Conservation (phyloP, 2,888 invertebrate genomes). For the Drosophila acutilabella region DNA sequence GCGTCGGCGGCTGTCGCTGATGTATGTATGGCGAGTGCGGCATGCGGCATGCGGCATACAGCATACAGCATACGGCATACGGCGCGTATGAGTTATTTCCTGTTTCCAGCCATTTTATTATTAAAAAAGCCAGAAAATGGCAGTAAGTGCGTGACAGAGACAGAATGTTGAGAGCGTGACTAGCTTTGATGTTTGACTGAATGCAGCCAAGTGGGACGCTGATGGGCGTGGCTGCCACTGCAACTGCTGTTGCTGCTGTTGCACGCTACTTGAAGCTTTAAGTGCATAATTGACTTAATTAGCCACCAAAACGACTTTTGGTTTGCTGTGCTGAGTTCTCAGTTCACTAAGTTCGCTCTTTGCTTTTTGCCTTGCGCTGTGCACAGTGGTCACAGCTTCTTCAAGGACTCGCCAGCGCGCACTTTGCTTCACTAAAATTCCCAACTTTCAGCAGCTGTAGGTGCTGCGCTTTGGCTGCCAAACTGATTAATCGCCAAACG, state of each 20-base stretch:
- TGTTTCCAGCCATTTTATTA: conserved; percentile 71
- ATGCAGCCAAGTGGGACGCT: conserved; percentile 50
- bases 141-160: conserved; percentile 24
- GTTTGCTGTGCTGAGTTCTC: conserved; percentile 8
- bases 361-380: conserved; percentile 9
- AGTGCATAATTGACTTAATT: conserved; percentile 79
- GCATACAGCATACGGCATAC: conserved; percentile 46
- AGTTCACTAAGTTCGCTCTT: background rate
- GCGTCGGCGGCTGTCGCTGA: conserved; percentile 65
- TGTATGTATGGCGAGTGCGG: conserved; percentile 76
- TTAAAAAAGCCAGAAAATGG: conserved; percentile 56
- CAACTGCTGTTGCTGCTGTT: conserved; percentile 36
- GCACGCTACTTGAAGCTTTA: conserved; percentile 75
- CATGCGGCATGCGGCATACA: conserved; percentile 65
- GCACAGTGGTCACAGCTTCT: conserved; percentile 54
- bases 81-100: conserved; percentile 79
- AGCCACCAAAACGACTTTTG: conserved; percentile 76
- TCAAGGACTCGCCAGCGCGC: conserved; percentile 64
- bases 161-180: conserved; percentile 62
- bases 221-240: conserved; percentile 30
- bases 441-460: conserved; percentile 28
- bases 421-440: conserved; percentile 17
- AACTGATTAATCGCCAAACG: conserved; percentile 80
- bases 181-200: conserved; percentile 76
- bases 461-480: conserved; percentile 51